Evolutionary conservation across 2,888 invertebrate genomes (phyloP), one percentile per base, ranked within the genome.

Genomic region (Cosmopolites sordidus): DNA sequence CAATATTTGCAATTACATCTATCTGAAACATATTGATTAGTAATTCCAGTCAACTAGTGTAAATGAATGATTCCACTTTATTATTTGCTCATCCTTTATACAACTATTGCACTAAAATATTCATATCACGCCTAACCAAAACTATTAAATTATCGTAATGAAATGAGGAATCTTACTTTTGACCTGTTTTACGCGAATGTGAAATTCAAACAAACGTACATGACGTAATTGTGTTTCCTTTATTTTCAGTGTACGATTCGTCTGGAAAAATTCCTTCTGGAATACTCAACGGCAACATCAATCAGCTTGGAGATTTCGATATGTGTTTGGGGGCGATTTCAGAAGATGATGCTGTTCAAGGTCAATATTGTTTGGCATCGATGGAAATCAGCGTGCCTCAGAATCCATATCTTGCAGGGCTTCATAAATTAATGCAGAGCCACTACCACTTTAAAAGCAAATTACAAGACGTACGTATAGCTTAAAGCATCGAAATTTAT

Each of bases 291-390:
- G 75, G 75, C 2, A 75, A 75, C 56, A 59, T 75, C 1, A 73
- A 75, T 50, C 75, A 75, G 61, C 62, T 73, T 8, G 75, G 75
- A 5, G 73, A 75, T 59, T 75, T 73, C 51, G 75, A 75, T 54
- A 61, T 70, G 56, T 75, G 75, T 49, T 56, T 73, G 14, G 48
- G 62, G n/a, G 64, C 69, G 1, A 50, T 60, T 8, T 65, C 60
- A 1, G 58, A 65, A 27, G 71, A 69, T 53, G 67, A 67, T 38
- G 69, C 69, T 12, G 73, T 81, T 43, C 71, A 68, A 39, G 84
- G 84, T 2, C 78, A 83, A 69, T 86, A 86, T 64, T 86, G 86
- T 61, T 71, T 86, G 59, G 79, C 83, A 8, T 80, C 81, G 58
- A 70, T 85, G 30, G 65, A 67, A 56, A 71, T 84, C 6, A 76